Percentiles rank a stretch among this genome's conserved stretches.
Evolutionary conservation across 2,797 vertebrate species (phyloP).

Genomic region (Epinephelus awoara): DNA sequence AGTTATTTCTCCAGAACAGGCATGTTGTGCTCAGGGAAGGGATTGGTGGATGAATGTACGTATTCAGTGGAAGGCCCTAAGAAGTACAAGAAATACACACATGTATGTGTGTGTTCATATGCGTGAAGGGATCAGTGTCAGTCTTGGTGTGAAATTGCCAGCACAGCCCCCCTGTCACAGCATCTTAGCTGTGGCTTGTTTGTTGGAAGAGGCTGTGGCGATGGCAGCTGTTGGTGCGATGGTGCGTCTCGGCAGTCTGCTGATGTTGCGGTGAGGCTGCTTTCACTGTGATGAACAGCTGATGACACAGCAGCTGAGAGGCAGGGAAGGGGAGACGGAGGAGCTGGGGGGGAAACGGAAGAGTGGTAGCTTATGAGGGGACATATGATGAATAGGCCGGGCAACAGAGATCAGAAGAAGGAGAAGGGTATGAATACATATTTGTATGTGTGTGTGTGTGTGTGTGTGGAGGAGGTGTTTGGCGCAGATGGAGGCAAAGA

Average conservation of each 20-base stretch:
- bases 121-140: conserved; percentile 21
- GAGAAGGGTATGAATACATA: conserved; percentile 33
- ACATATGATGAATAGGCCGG: conserved; percentile 31
- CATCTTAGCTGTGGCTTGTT: not conserved
- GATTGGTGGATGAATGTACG: not conserved
- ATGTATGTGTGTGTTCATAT: conserved; percentile 16
- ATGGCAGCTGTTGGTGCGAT: not conserved
- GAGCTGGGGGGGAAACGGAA: not conserved
- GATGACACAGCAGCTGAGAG: conserved; percentile 37
- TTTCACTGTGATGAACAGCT: conserved; percentile 54
- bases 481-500: conserved; percentile 21
- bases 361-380: conserved; percentile 13
- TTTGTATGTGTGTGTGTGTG: conserved; percentile 10
- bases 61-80: not conserved
- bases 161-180: not conserved
- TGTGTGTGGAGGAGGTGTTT: conserved; percentile 6
- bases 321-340: not conserved
- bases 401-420: conserved; percentile 18
- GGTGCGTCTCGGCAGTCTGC: conserved; percentile 19
- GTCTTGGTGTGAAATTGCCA: conserved; percentile 13
- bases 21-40: not conserved
- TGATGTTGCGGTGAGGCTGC: conserved; percentile 27
- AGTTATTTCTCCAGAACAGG: not conserved
- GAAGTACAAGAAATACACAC: conserved; percentile 2
- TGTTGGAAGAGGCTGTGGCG: not conserved